Conservation (phyloP, 2,113 vertebrate genomes). For the Ciconia stormi region DNA sequence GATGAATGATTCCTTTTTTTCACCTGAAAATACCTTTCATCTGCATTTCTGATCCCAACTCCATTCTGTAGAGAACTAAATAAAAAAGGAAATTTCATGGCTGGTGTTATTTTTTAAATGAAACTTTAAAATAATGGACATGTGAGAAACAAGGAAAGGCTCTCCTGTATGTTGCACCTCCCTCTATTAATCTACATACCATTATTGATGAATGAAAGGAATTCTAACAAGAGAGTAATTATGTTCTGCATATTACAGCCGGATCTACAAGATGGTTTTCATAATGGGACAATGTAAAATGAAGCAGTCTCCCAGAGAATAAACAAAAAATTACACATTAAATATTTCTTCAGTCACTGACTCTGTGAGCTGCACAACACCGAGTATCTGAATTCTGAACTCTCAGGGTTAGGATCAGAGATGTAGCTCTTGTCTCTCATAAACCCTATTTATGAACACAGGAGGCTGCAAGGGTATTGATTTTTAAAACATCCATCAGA, state of each 20-base stretch:
- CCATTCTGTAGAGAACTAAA: background rate
- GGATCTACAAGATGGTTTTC: background rate
- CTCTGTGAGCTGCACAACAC: too few species aligned
- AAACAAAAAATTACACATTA: background rate
- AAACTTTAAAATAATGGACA: background rate
- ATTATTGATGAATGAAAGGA: background rate
- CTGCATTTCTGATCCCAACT: background rate
- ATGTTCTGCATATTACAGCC: background rate
- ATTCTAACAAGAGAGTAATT: background rate
- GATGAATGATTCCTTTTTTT: background rate
- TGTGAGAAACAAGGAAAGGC: background rate
- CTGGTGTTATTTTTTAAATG: background rate
- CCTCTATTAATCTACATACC: background rate
- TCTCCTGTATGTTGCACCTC: background rate
- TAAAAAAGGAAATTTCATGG: background rate
- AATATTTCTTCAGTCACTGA: background rate
- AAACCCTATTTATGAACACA: background rate
- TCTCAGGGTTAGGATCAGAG: background rate
- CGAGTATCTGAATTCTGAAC: background rate
- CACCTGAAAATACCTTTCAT: background rate
- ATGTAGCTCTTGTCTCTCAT: background rate
- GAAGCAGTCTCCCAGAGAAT: background rate
- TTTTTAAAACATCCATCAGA: background rate
- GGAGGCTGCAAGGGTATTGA: background rate
- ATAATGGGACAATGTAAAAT: background rate